phyloP scores from a whole-genome alignment of 30 jellyfish, hydroid and myxozoan species.

The Aurelia sp. region DNA sequence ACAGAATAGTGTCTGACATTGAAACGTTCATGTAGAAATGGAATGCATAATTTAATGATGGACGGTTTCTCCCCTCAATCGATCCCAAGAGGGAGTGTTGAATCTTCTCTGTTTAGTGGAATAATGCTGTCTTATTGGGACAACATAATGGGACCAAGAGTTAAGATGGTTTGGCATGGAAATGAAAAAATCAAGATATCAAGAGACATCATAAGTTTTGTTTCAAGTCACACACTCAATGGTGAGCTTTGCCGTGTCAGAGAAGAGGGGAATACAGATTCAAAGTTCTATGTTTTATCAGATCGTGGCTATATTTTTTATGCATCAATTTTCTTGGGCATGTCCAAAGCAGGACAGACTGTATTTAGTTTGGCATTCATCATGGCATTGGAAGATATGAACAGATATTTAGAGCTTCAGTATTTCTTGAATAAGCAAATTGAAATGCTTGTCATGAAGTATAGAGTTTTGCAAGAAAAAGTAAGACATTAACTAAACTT shows the following conservation, averaged over 20 bases:
- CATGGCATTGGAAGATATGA: conserved; percentile 73
- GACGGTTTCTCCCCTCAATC: not conserved
- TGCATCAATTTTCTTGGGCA: conserved; percentile 80
- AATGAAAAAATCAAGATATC: conserved; percentile 62
- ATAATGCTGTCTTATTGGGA: conserved; percentile 88
- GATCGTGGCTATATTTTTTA: conserved; percentile 81
- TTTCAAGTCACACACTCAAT: conserved; percentile 85
- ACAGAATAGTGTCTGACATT: too few species aligned
- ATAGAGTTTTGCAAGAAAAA: conserved; percentile 84
- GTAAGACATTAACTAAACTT: conserved; percentile 25
- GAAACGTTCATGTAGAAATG: too few species aligned
- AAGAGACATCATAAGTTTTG: conserved; percentile 59
- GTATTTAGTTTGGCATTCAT: conserved; percentile 77
- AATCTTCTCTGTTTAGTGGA: conserved; percentile 75
- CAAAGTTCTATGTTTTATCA: conserved; percentile 71
- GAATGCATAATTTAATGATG: too few species aligned
- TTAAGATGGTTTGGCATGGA: conserved; percentile 79
- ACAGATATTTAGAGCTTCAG: conserved; percentile 70
- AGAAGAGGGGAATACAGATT: conserved; percentile 74
- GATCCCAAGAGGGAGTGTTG: not conserved
- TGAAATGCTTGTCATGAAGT: conserved; percentile 58
- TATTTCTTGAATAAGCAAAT: conserved; percentile 63
- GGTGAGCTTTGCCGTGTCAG: conserved; percentile 90
- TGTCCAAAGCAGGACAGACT: conserved; percentile 75
- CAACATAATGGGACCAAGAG: conserved; percentile 89